phyloP scores from a whole-genome alignment of 2,797 vertebrate species.

The Bryconaethiops microstoma region DNA sequence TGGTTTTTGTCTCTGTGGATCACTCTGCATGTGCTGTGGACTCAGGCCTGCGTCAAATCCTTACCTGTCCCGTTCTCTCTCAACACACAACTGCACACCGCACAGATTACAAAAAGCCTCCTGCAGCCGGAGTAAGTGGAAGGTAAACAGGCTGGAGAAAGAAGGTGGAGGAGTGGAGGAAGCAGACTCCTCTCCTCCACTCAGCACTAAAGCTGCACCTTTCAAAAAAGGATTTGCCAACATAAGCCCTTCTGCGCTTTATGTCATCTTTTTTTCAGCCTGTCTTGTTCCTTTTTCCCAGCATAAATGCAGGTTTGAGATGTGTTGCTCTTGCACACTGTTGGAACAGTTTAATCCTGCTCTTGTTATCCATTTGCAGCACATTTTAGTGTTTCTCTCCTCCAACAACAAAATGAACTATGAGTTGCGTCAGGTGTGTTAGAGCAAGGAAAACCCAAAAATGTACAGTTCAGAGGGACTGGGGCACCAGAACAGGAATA shows the following conservation, averaged over 20 bases:
- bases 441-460: background rate
- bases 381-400: background rate
- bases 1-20: constrained; percentile 50
- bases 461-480: too few species aligned
- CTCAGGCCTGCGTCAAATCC: constrained; percentile 41
- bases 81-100: constrained; percentile 52
- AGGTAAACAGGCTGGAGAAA: constrained; percentile 56
- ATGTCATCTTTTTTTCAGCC: constrained; percentile 22
- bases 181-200: constrained; percentile 1
- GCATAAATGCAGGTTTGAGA: background rate
- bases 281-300: background rate
- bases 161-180: constrained; percentile 32
- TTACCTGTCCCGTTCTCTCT: constrained; percentile 65
- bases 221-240: constrained; percentile 28
- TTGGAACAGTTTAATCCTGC: background rate
- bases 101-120: constrained; percentile 32
- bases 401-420: background rate
- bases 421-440: background rate
- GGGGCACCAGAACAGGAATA: too few species aligned
- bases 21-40: constrained; percentile 53
- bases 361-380: background rate
- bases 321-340: background rate
- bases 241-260: constrained; percentile 27
- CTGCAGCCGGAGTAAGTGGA: constrained; percentile 24
- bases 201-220: constrained; percentile 27